Conservation (phyloP, 2,888 invertebrate genomes). For the Chrysolina oricalcia region DNA sequence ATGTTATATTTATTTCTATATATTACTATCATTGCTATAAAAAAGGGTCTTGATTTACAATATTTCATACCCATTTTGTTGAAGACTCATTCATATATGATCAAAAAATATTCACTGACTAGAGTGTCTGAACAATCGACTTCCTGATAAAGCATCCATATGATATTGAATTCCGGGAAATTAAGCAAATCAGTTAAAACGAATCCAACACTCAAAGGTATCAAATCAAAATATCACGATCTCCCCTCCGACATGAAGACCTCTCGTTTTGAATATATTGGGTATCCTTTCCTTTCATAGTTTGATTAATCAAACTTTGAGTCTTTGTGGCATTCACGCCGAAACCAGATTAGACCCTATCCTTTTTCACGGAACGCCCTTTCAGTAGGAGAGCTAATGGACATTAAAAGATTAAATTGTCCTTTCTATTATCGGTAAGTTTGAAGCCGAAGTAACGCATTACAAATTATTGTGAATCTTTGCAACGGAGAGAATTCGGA, state of each 20-base stretch:
- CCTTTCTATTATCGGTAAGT: neutral
- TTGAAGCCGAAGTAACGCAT: neutral
- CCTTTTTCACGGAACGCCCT: conserved; percentile 2
- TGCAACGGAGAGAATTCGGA: too few relatives aligned
- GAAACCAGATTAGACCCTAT: conserved; percentile 10
- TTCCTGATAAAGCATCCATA: too few relatives aligned
- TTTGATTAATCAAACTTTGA: conserved; percentile 8
- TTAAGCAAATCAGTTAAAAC: neutral
- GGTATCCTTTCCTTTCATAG: conserved; percentile 11
- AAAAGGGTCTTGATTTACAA: too few relatives aligned
- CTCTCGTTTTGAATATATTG: conserved; percentile 15
- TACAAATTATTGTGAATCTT: too few relatives aligned
- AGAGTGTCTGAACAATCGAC: too few relatives aligned
- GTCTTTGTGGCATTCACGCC: conserved; percentile 16
- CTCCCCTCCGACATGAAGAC: neutral
- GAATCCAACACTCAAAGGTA: conserved; percentile 8
- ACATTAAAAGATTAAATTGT: conserved; percentile 7
- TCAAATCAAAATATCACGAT: conserved; percentile 11
- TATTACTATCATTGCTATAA: too few relatives aligned
- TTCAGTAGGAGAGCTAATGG: conserved; percentile 15
- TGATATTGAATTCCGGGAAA: too few relatives aligned
- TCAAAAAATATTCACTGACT: too few relatives aligned
- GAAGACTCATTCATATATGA: too few relatives aligned
- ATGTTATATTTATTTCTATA: too few relatives aligned
- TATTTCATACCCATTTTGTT: too few relatives aligned